These are phyloP conservation scores for Agrochola circellaris DNA, from an alignment of 2,888 invertebrate species.

Conservation along the genomic window DNA sequence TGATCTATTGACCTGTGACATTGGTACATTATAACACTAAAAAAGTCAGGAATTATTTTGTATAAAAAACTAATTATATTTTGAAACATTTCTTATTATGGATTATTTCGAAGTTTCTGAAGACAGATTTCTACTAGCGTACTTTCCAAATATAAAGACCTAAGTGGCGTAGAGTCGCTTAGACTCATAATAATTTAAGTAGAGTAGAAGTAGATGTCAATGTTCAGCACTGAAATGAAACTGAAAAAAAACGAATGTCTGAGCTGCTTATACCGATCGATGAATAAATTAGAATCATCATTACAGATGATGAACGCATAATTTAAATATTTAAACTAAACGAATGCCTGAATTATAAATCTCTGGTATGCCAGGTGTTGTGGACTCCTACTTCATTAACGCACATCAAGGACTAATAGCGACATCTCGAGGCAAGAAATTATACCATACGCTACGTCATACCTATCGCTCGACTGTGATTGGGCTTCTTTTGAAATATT, in stretches of 20 bases:
- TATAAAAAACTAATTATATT: neutral
- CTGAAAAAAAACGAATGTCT: too few species aligned
- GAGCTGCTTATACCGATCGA: neutral
- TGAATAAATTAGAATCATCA: neutral
- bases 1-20: slow-evolving; percentile 28
- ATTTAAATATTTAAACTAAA: too few species aligned
- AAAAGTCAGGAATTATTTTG: neutral
- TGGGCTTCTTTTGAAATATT: too few species aligned
- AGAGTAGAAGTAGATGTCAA: neutral
- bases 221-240: neutral
- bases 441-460: too few species aligned
- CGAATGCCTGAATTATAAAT: neutral
- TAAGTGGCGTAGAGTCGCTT: neutral
- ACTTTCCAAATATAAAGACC: neutral
- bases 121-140: neutral
- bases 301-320: too few species aligned
- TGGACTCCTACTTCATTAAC: too few species aligned
- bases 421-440: too few species aligned
- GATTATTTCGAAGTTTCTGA: neutral
- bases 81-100: neutral
- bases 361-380: neutral
- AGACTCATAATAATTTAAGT: neutral
- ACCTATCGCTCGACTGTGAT: too few species aligned
- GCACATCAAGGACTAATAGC: too few species aligned
- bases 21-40: slow-evolving; percentile 12